Conservation (phyloP, 2,888 invertebrate species). For the Andrena trimmerana region DNA sequence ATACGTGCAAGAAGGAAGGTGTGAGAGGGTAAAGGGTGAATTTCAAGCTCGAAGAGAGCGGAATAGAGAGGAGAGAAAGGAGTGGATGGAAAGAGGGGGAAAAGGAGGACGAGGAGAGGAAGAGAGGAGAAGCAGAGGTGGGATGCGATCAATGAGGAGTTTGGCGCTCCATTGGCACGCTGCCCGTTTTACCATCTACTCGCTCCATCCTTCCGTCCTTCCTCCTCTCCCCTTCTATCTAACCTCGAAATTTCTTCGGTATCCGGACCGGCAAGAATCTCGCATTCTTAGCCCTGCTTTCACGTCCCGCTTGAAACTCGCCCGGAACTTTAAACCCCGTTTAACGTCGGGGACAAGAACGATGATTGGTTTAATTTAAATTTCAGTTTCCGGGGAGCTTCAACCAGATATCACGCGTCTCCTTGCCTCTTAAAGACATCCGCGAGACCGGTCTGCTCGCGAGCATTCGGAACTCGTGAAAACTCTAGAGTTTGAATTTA, state of each 20-base stretch:
- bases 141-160: constrained; percentile 73
- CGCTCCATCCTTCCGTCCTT: constrained; percentile 39
- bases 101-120: constrained; percentile 29
- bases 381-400: constrained; percentile 41
- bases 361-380: constrained; percentile 58
- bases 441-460: background rate
- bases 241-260: constrained; percentile 61
- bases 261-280: constrained; percentile 63
- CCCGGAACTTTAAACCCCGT: constrained; percentile 42
- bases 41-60: constrained; percentile 13
- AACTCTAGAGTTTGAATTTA: background rate
- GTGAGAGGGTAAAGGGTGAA: constrained; percentile 32
- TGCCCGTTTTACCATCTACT: constrained; percentile 63
- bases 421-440: background rate
- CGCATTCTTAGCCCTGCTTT: constrained; percentile 56
- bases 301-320: constrained; percentile 36
- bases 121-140: constrained; percentile 36
- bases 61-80: constrained; percentile 14
- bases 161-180: constrained; percentile 72
- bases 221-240: constrained; percentile 10
- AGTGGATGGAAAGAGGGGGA: constrained; percentile 31
- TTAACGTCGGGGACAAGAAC: constrained; percentile 39
- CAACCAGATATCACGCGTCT: constrained; percentile 27
- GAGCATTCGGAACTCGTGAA: background rate
- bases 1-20: constrained; percentile 32